A percentile compares a stretch with the other conserved stretches of the same genome.
phyloP scores from a whole-genome alignment of 30 jellyfish, hydroid and myxozoan species.

The Aurelia sp. region DNA sequence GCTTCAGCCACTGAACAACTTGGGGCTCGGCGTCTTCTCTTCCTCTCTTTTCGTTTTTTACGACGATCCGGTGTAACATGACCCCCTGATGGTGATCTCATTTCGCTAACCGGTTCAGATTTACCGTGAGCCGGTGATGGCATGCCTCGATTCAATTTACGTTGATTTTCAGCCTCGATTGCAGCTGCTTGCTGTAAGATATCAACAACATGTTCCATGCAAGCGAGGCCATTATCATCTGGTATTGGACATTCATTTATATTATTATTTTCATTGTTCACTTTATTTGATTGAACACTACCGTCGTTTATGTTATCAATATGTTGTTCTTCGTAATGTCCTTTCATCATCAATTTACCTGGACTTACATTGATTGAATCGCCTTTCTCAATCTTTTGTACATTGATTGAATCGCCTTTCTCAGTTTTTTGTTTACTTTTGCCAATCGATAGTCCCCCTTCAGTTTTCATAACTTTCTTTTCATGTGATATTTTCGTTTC shows the following conservation, averaged over 20 bases:
- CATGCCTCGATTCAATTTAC: conserved; percentile 17
- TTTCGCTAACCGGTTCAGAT: neutral
- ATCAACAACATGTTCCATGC: conserved; percentile 78
- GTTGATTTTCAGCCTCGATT: conserved; percentile 67
- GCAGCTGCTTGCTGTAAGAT: conserved; percentile 82
- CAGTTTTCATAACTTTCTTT: conserved; percentile 22
- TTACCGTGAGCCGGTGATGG: conserved; percentile 37
- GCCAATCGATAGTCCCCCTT: neutral
- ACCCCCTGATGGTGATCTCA: conserved; percentile 29
- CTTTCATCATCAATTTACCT: conserved; percentile 1
- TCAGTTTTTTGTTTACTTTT: no score
- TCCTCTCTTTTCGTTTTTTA: conserved; percentile 55
- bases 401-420: neutral
- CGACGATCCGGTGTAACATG: conserved; percentile 65
- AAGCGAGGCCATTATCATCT: conserved; percentile 42
- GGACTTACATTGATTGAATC: neutral
- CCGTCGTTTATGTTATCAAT: neutral
- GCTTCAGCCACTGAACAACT: conserved; percentile 67
- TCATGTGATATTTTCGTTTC: conserved; percentile 1
- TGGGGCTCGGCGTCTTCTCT: conserved; percentile 54
- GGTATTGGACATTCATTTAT: conserved; percentile 22
- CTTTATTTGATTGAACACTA: neutral
- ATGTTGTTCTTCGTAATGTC: conserved; percentile 3
- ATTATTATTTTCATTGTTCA: conserved; percentile 35
- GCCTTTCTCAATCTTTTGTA: neutral